Evolutionary conservation across 1,140 invertebrate genomes (phyloP).

Genomic region (Macrobrachium nipponense): DNA sequence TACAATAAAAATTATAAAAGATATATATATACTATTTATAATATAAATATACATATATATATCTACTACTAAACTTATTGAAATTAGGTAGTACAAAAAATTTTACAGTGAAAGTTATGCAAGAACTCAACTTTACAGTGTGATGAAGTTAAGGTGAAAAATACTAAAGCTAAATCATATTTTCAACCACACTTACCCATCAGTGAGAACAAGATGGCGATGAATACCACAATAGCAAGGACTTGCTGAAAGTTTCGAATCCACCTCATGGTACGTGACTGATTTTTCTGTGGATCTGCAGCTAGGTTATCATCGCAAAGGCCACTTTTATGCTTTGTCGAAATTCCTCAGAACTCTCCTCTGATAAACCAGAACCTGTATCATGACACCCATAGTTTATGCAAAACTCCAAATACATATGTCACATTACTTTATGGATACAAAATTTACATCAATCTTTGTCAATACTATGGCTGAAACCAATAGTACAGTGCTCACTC

Average conservation of each 20-base stretch:
- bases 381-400: too few species aligned
- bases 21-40: slow-evolving; percentile 34
- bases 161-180: slow-evolving; percentile 24
- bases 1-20: slow-evolving; percentile 13
- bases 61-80: too few species aligned
- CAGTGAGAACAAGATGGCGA: slow-evolving; percentile 81
- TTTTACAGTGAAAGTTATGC: not conserved
- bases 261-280: slow-evolving; percentile 58
- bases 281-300: slow-evolving; percentile 72
- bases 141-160: not conserved
- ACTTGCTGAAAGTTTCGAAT: slow-evolving; percentile 78
- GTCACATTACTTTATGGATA: too few species aligned
- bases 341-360: slow-evolving; percentile 71
- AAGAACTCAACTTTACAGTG: not conserved
- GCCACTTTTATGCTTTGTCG: slow-evolving; percentile 84
- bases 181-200: slow-evolving; percentile 71
- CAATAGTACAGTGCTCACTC: too few species aligned
- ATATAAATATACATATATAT: too few species aligned
- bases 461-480: too few species aligned
- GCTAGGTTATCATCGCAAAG: slow-evolving; percentile 91
- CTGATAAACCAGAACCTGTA: slow-evolving; percentile 66
- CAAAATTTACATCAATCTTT: too few species aligned
- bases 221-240: slow-evolving; percentile 80
- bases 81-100: too few species aligned
- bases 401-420: too few species aligned